Evolutionary conservation across 2,888 invertebrate species (phyloP).

Genomic region (Catocala nupta): DNA sequence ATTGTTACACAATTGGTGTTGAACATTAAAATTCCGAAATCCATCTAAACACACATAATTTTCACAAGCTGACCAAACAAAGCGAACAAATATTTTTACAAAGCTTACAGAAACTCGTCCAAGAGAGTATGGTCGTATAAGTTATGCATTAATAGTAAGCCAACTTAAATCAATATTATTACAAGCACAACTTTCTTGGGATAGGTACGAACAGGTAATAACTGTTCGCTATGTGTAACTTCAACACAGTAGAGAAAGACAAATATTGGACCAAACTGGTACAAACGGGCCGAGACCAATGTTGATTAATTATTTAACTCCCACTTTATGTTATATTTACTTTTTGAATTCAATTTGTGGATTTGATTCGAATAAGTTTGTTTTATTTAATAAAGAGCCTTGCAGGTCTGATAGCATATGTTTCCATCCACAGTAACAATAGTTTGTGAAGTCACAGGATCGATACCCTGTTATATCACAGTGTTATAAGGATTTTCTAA

Average conservation of each 20-base stretch:
- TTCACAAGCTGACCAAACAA: constrained; percentile 62
- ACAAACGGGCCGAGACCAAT: constrained; percentile 66
- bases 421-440: no score
- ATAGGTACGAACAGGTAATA: constrained; percentile 65
- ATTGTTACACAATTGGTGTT: constrained; percentile 20
- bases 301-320: constrained; percentile 78
- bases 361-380: constrained; percentile 33
- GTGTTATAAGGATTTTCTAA: no score
- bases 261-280: constrained; percentile 77
- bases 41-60: constrained; percentile 58
- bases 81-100: constrained; percentile 61
- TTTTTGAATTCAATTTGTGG: constrained; percentile 52
- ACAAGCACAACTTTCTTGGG: constrained; percentile 70
- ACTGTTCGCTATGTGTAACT: constrained; percentile 68
- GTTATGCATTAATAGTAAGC: constrained; percentile 65
- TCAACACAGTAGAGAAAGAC: constrained; percentile 73
- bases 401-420: no score
- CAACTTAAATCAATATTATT: constrained; percentile 73
- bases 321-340: constrained; percentile 63
- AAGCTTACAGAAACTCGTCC: constrained; percentile 55
- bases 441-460: no score
- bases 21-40: constrained; percentile 23
- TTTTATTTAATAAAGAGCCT: not conserved
- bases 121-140: constrained; percentile 45
- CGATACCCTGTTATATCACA: no score